Evolutionary conservation across 2,888 invertebrate species (phyloP).

Genomic region (Drosophila melanosoma): DNA sequence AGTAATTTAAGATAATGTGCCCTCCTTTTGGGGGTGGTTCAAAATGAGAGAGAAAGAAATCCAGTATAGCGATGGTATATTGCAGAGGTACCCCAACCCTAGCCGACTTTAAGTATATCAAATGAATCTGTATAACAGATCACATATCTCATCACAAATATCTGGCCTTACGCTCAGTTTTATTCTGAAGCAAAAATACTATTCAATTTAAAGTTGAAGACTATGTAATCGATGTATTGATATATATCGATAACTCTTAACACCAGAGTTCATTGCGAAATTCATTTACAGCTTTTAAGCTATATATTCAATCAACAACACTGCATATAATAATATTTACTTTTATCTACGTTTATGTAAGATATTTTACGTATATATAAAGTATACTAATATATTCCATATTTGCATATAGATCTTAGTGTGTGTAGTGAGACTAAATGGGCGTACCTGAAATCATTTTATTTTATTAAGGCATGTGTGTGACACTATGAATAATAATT

Average conservation of each 20-base stretch:
- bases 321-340: background rate
- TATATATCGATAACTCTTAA: background rate
- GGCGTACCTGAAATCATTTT: slow-evolving; percentile 11
- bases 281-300: background rate
- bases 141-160: background rate
- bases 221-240: background rate
- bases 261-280: background rate
- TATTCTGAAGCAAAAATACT: background rate
- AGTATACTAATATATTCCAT: background rate
- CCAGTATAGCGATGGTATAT: background rate
- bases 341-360: background rate
- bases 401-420: background rate
- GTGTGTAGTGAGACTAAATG: background rate
- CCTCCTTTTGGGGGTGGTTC: background rate
- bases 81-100: background rate
- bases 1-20: background rate
- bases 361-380: background rate
- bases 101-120: background rate
- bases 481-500: slow-evolving; percentile 25
- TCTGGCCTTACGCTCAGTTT: background rate
- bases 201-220: background rate
- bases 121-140: background rate
- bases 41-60: background rate
- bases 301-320: slow-evolving; percentile 1
- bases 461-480: slow-evolving; percentile 22